phyloP scores from a whole-genome alignment of 2,113 vertebrate genomes.

The Cyrtonyx montezumae region DNA sequence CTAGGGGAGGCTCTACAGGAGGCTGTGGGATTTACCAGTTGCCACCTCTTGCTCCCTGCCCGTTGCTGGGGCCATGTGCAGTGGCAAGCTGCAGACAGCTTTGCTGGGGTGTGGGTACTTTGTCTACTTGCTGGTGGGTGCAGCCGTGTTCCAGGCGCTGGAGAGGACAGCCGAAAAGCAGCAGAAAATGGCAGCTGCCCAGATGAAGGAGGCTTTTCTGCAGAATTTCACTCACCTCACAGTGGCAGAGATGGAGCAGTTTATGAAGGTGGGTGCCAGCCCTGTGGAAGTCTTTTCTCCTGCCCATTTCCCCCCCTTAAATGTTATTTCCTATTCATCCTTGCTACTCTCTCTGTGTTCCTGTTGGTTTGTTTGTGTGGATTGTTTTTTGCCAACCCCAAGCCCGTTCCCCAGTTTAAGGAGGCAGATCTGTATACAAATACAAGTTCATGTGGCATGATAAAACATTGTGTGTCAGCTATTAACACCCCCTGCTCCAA shows the following conservation, averaged over 20 bases:
- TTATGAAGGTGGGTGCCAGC: slow-evolving; percentile 68
- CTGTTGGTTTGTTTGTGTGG: background rate
- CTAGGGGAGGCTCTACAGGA: background rate
- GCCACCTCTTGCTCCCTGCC: fast-evolving
- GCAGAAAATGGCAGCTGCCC: slow-evolving; percentile 51
- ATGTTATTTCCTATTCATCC: background rate
- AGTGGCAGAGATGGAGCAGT: slow-evolving; percentile 56
- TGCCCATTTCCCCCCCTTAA: background rate
- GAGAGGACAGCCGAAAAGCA: slow-evolving; percentile 53
- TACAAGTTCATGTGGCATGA: background rate
- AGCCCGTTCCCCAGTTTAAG: background rate
- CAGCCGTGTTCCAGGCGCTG: slow-evolving; percentile 68
- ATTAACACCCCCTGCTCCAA: fast-evolving
- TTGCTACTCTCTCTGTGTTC: background rate
- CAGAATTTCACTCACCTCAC: slow-evolving; percentile 62
- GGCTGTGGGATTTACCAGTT: background rate
- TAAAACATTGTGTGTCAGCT: background rate
- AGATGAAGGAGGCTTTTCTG: slow-evolving; percentile 69
- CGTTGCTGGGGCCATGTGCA: slow-evolving; percentile 1
- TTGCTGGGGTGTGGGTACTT: slow-evolving; percentile 46
- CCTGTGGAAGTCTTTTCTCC: background rate
- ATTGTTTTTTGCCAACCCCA: background rate
- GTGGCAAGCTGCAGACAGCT: slow-evolving; percentile 21
- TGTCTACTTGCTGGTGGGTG: slow-evolving; percentile 64
- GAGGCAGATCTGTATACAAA: background rate